These are phyloP conservation scores for Eira barbara DNA, from an alignment of 2,113 vertebrate species.

Conservation along the genomic window DNA sequence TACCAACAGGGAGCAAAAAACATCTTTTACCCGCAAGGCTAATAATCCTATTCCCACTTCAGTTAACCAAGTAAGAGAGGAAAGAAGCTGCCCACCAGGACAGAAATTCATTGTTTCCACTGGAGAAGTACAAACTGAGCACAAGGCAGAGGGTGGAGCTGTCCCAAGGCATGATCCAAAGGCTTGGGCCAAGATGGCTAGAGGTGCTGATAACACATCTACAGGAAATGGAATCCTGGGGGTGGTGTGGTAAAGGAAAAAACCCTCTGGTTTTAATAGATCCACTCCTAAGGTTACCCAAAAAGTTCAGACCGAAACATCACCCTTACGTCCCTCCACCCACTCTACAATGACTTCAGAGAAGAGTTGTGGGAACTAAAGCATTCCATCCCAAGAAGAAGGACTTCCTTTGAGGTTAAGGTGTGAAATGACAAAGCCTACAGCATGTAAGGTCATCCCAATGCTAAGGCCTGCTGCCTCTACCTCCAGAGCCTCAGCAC, in stretches of 20 bases:
- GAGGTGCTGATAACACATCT: neutral
- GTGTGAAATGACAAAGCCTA: slow-evolving; percentile 42
- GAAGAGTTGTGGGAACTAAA: slow-evolving; percentile 55
- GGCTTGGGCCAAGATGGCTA: neutral
- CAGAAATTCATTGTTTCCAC: slow-evolving; percentile 43
- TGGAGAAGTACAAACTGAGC: neutral
- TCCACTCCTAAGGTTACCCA: slow-evolving; percentile 57
- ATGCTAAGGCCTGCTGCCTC: neutral
- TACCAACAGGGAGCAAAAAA: neutral
- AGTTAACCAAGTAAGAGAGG: slow-evolving; percentile 3
- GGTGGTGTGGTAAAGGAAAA: slow-evolving; percentile 73
- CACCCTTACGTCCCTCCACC: slow-evolving; percentile 41
- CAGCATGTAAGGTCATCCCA: neutral
- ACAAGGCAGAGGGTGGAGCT: neutral
- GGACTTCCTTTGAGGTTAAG: slow-evolving; percentile 58
- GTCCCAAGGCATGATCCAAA: slow-evolving; percentile 34
- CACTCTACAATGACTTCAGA: slow-evolving; percentile 66
- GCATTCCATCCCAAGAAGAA: slow-evolving; percentile 61
- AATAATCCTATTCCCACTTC: neutral
- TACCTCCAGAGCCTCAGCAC: neutral
- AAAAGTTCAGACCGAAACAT: slow-evolving; percentile 55
- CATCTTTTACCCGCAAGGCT: neutral
- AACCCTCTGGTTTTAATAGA: slow-evolving; percentile 57
- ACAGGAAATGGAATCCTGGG: slow-evolving; percentile 75
- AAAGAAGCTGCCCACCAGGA: neutral